Evolutionary conservation across 2,888 invertebrate species (phyloP).

Genomic region (Lasioglossum zephyrum): DNA sequence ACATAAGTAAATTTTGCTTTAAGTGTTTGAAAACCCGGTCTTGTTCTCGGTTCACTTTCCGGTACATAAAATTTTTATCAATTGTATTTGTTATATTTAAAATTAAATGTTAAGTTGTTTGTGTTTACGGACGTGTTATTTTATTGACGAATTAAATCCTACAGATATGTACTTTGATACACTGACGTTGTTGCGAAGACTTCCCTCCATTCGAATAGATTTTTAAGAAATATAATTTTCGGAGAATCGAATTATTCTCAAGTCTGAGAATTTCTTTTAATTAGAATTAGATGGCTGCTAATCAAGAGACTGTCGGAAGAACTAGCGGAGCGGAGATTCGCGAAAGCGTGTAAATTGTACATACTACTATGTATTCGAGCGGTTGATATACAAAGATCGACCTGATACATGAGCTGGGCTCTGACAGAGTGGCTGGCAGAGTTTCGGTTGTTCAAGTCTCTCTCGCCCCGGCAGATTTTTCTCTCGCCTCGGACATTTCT

Average conservation of each 20-base stretch:
- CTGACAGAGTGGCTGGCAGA: neutral
- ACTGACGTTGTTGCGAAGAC: neutral
- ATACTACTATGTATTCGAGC: neutral
- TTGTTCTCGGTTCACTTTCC: too few species aligned
- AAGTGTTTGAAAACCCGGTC: too few species aligned
- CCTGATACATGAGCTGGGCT: neutral
- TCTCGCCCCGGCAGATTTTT: neutral
- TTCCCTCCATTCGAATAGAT: neutral
- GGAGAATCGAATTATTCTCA: neutral
- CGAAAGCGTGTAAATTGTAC: neutral
- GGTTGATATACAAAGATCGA: conserved; percentile 1
- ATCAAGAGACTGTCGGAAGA: conserved; percentile 1
- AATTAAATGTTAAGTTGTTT: too few species aligned
- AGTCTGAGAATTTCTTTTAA: neutral
- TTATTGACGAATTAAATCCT: too few species aligned
- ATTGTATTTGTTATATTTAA: too few species aligned
- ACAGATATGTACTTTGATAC: neutral
- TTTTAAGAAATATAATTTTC: neutral
- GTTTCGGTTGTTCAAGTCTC: neutral
- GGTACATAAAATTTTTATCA: too few species aligned
- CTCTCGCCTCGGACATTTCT: neutral
- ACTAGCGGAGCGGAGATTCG: neutral
- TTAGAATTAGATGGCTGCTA: neutral
- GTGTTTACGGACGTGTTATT: too few species aligned
- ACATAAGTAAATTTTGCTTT: too few species aligned